Conservation (phyloP, 1,140 invertebrate species). For the Antheraea pernyi region DNA sequence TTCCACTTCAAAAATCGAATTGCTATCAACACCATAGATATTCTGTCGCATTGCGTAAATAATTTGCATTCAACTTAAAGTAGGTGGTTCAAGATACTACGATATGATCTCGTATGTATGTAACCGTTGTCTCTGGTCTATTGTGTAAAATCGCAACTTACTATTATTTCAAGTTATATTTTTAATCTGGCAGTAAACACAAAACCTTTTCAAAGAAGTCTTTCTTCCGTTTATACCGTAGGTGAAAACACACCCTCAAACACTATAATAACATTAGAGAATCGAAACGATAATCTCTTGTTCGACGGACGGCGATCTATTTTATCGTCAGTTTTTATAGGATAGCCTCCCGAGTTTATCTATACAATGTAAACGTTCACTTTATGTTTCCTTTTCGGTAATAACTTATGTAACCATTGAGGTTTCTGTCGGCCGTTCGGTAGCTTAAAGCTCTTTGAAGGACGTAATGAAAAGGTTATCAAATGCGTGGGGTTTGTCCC, state of each 20-base stretch:
- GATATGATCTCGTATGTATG: too few species aligned
- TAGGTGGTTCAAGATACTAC: too few species aligned
- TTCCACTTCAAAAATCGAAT: too few species aligned
- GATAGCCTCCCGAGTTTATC: conserved; percentile 17
- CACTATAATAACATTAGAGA: neutral
- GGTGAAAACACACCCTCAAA: neutral
- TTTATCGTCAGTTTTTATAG: conserved; percentile 18
- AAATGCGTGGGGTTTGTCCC: neutral
- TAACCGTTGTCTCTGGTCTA: too few species aligned
- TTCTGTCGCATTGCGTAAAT: too few species aligned
- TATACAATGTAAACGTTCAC: conserved; percentile 14
- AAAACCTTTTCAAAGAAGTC: neutral
- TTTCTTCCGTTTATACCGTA: neutral
- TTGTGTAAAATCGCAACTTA: too few species aligned
- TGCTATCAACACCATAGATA: too few species aligned
- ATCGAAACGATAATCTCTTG: conserved; percentile 1
- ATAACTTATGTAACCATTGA: conserved; percentile 5
- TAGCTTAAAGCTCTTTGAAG: neutral
- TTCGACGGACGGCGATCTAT: conserved; percentile 9
- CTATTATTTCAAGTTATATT: too few species aligned
- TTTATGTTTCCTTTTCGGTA: conserved; percentile 13
- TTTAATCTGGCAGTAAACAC: neutral
- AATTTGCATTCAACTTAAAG: too few species aligned
- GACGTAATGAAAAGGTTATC: conserved; percentile 1
- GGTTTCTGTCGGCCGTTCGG: neutral